Evolutionary conservation across 2,113 vertebrate genomes (phyloP), one percentile per base, ranked within the genome.

Genomic region (Smithornis capensis): DNA sequence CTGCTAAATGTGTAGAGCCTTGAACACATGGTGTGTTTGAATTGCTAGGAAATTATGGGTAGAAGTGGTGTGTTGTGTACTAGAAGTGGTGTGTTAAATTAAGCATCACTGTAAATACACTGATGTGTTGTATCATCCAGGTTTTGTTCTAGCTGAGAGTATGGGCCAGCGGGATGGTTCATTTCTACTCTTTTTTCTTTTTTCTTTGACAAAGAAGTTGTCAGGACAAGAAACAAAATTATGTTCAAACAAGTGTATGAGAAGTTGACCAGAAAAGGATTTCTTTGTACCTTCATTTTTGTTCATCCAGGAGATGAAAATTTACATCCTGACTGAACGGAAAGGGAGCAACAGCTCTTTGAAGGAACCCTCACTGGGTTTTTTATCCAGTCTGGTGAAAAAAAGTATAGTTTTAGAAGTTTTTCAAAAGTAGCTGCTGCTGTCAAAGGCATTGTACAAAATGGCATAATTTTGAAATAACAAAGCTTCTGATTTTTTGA

Each of bases 331-430:
- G 53, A 25, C 7, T 40, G n/a, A 77, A 74, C 21, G 42, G 52
- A 24, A 63, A 65, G 24, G 38, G 14, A 57, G 62, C 44, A 5
- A 27, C 19, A 37, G 13, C 38, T 59, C 23, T 73, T 83, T 33
- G 47, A 74, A 42, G 38, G 23, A 90, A 25, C 1, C 1, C 9
- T 77, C 7, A 28, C 8, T 0, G 0, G 11, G 2, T 29, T 63
- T 44, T 73, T 80, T 73, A 83, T 19, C 12, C 7, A 22, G 14
- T 57, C 9, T 53, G 28, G 31, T 56, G 28, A 79, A 17, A 52
- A 50, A 63, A 62, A 56, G 9, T 47, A 23, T 3, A 10, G 4
- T 67, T 90, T 78, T 44, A 29, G 7, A 81, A 65, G 19, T 49
- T 91, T 57, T 79, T 65, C 28, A 28, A 55, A 86, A 80, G 38